A percentile compares a stretch with the other conserved stretches of the same genome.
These are phyloP conservation scores for Brenthis ino DNA, from an alignment of 2,888 invertebrate species.

Conservation along the genomic window DNA sequence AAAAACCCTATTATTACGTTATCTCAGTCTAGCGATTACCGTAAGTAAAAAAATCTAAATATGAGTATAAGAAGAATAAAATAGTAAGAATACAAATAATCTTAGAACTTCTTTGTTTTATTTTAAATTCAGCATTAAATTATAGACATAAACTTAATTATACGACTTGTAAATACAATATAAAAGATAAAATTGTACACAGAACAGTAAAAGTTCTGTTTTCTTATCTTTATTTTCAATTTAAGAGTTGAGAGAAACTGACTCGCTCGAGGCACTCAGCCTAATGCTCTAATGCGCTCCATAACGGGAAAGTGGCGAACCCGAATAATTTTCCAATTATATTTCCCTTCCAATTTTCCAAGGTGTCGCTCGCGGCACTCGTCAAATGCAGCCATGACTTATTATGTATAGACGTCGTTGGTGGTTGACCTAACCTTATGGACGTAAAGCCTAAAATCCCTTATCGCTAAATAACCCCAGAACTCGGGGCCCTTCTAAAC, in stretches of 20 bases:
- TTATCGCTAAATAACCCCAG: conserved; percentile 13
- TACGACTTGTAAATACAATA: background rate
- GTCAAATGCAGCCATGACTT: conserved; percentile 73
- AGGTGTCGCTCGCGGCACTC: conserved; percentile 80
- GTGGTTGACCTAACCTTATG: conserved; percentile 18
- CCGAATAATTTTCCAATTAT: conserved; percentile 83
- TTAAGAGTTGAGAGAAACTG: conserved; percentile 38
- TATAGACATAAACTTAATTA: too few relatives aligned
- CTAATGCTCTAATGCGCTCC: conserved; percentile 48
- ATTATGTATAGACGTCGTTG: conserved; percentile 20
- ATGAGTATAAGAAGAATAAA: too few relatives aligned
- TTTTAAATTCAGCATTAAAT: too few relatives aligned
- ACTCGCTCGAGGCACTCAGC: conserved; percentile 42
- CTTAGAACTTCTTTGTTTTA: too few relatives aligned
- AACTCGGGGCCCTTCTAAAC: conserved; percentile 24
- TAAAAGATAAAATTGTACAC: background rate
- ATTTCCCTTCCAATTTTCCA: conserved; percentile 82
- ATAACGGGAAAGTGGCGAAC: conserved; percentile 65
- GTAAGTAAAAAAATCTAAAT: too few relatives aligned
- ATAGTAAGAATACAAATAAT: too few relatives aligned
- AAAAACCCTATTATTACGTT: too few relatives aligned
- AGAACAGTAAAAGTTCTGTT: background rate
- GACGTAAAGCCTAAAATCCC: conserved; percentile 28
- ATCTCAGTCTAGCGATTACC: too few relatives aligned
- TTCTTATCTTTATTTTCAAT: conserved; percentile 38